Base-by-base conservation (phyloP, 2,888 invertebrate species). In the Agonum fuliginosum region DNA sequence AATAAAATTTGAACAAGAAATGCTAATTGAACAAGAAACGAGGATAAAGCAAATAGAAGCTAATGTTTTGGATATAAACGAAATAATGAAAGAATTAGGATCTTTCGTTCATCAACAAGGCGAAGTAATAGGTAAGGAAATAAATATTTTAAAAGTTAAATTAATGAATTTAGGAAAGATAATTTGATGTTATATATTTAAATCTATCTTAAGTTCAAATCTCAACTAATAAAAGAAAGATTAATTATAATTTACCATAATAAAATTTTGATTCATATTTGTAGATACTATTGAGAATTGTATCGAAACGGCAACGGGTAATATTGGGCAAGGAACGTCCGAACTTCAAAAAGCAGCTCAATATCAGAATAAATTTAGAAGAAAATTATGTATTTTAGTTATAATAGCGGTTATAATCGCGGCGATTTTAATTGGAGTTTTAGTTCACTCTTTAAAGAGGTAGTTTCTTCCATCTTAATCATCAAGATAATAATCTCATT, bases 241-340 rank as follows among this genome's bases (percentile, higher is more conserved):
- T n/a, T n/a, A n/a, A n/a, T n/a, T n/a, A n/a, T n/a, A n/a, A n/a
- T n/a, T n/a, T n/a, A n/a, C n/a, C n/a, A n/a, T n/a, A 22, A 14
- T 58, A 12, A 12, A 30, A 58, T 3, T 8, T 3, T 14, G 5
- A 58, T 30, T 14, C 17, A 58, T 2, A 48, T 80, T 19, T 88
- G 19, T 87, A 97, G 97, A 95, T 86, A 91, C 93, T 3, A 95
- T 97, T 81, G 96, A 96, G 85, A 92, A 91, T 82, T 93, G 92
- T 87, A 93, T 97, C 83, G 95, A 95, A 83, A 89, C 90, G 78
- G 92, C 94, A 0, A 90, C 91, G 70, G 90, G 90, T 1, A 90
- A 93, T 82, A 94, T 97, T 2, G 95, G 95, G 84, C 87, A 91
- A n/a, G 97, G 95, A 0, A 90, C 91, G 3, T 91, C 92, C 79